Evolutionary conservation across 2,797 vertebrate species (phyloP), one percentile per base, ranked within the genome.

Genomic region (Pogoniulus pusillus): DNA sequence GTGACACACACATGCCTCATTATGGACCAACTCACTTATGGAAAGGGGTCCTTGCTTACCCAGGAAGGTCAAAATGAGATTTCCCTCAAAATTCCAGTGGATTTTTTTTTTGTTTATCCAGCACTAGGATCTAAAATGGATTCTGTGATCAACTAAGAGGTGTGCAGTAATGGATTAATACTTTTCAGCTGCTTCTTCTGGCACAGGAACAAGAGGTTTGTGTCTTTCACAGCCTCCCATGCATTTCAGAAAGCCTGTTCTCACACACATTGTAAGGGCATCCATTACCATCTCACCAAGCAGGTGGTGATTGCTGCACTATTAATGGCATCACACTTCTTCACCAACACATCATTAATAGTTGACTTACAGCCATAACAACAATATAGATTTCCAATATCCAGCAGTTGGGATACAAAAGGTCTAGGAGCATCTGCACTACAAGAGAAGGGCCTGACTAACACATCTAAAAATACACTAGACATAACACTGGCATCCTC

Each of bases 1-100:
- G 58, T 83, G 65, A 87, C 76, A 91, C 62, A 87, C 76, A 91
- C 62, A 89, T 2, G 90, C 49, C 62, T 95, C 82, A 45, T 87
- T 71, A 85, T 45, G 93, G 85, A 95, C 69, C 66, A 83, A 34
- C 41, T 78, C 20, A 41, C 72, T 72, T 78, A 82, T 8, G n/a
- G 37, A 91, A 82, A 81, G 78, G 41, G 47, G 70, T 75, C 30
- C 34, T 90, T 68, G 69, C 62, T 80, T 77, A 69, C 34, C 51
- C 66, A 83, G 70, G 90, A 84, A 90, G 81, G 74, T 91, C 63
- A 83, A 71, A 91, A 78, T 41, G 54, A 81, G 59, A 71, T 81
- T 90, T 86, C 68, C 59, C 32, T 68, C 74, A 85, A 92, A 88
- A 90, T 73, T 62, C 57, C 35, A 63, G n/a, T 27, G 29, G 20